phyloP scores from a whole-genome alignment of 2,113 vertebrate species.

The Lepisosteus osseus region DNA sequence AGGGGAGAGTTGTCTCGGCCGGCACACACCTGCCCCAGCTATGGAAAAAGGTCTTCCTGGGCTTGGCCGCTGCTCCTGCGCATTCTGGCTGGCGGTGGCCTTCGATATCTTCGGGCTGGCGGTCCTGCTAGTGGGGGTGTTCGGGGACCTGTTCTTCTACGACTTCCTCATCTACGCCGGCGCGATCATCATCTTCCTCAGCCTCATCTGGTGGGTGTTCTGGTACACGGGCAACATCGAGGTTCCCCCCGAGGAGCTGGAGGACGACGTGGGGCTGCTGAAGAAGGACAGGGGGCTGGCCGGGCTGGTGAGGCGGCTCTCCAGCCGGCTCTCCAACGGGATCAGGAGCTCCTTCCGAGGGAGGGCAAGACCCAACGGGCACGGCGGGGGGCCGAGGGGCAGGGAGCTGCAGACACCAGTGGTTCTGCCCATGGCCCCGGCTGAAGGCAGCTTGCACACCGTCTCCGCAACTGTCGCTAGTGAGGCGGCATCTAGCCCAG shows the following conservation, averaged over 20 bases:
- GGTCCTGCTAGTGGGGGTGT: slow-evolving; percentile 75
- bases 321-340: slow-evolving; percentile 47
- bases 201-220: slow-evolving; percentile 91
- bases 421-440: slow-evolving; percentile 27
- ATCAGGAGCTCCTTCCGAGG: slow-evolving; percentile 49
- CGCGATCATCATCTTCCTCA: slow-evolving; percentile 81
- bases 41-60: slow-evolving; percentile 43
- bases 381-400: not conserved
- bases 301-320: slow-evolving; percentile 40
- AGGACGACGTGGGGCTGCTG: slow-evolving; percentile 56
- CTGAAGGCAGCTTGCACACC: slow-evolving; percentile 22
- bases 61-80: slow-evolving; percentile 75
- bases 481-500: slow-evolving; percentile 22
- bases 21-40: not conserved
- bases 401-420: slow-evolving; percentile 21
- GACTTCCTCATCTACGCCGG: slow-evolving; percentile 84
- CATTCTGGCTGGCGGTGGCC: slow-evolving; percentile 82
- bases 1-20: not conserved
- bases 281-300: slow-evolving; percentile 42
- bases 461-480: slow-evolving; percentile 30
- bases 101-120: slow-evolving; percentile 75
- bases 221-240: slow-evolving; percentile 91
- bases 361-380: slow-evolving; percentile 24
- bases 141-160: slow-evolving; percentile 65
- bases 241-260: slow-evolving; percentile 67